Conservation (phyloP, 1,140 invertebrate species). For the Zaprionus vittiger region DNA sequence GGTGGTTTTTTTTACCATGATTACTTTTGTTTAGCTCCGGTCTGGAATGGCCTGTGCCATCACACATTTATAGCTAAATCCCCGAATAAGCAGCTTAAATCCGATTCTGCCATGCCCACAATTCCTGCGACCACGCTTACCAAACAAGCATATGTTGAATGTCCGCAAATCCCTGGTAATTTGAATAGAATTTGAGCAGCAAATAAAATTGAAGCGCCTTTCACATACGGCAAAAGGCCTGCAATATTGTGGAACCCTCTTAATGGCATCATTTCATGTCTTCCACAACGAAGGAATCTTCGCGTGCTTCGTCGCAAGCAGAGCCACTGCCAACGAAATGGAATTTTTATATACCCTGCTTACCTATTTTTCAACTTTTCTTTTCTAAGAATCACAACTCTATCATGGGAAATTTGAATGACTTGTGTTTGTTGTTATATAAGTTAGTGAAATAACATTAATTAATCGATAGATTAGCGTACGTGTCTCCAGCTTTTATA, state of each 20-base stretch:
- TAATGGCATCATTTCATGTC: conserved; percentile 54
- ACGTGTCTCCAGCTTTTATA: too few species aligned
- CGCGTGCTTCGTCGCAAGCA: not conserved
- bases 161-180: conserved; percentile 75
- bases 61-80: conserved; percentile 78
- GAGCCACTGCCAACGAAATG: not conserved
- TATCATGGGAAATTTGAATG: too few species aligned
- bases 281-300: conserved; percentile 18
- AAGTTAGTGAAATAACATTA: too few species aligned
- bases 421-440: too few species aligned
- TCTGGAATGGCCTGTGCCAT: conserved; percentile 34
- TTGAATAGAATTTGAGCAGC: conserved; percentile 77
- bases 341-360: not conserved
- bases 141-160: conserved; percentile 72
- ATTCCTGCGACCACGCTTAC: not conserved
- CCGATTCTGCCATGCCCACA: conserved; percentile 40
- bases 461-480: too few species aligned
- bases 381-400: too few species aligned
- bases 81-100: conserved; percentile 76
- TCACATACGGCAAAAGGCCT: conserved; percentile 29
- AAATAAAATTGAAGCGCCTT: conserved; percentile 71
- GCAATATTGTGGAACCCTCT: conserved; percentile 56
- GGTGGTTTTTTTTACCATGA: conserved; percentile 34
- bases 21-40: conserved; percentile 38
- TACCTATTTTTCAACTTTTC: not conserved